Evolutionary conservation across 2,113 vertebrate genomes (phyloP).

Genomic region (Oreochromis aureus): DNA sequence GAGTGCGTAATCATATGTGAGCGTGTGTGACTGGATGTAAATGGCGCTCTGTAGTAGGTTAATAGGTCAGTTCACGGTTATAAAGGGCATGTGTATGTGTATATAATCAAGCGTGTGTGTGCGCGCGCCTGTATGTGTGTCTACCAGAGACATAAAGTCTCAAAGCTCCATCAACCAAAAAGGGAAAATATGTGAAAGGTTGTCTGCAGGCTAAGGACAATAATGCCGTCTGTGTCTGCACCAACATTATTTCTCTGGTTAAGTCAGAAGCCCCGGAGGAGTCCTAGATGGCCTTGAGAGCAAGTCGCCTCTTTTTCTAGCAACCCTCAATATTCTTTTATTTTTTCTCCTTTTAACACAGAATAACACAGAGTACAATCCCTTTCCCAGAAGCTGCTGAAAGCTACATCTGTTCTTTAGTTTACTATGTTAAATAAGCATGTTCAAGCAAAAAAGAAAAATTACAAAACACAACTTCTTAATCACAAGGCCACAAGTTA

Average conservation of each 20-base stretch:
- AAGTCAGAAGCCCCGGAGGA: slow-evolving; percentile 48
- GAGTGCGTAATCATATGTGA: slow-evolving; percentile 49
- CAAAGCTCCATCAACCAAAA: slow-evolving; percentile 53
- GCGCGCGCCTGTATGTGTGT: slow-evolving; percentile 10
- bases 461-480: not conserved
- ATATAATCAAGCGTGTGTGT: slow-evolving; percentile 31
- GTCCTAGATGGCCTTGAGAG: slow-evolving; percentile 35
- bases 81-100: slow-evolving; percentile 47
- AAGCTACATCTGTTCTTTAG: not conserved
- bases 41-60: slow-evolving; percentile 59
- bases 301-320: not conserved
- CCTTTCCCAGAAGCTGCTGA: not conserved
- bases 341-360: not conserved
- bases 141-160: slow-evolving; percentile 55
- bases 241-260: slow-evolving; percentile 52
- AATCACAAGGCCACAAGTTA: not conserved
- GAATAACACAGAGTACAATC: slow-evolving; percentile 1
- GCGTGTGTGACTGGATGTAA: slow-evolving; percentile 59
- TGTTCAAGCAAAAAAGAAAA: not conserved
- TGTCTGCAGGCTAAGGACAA: slow-evolving; percentile 58
- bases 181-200: slow-evolving; percentile 60
- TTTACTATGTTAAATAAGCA: not conserved
- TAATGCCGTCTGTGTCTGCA: slow-evolving; percentile 59
- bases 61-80: slow-evolving; percentile 68
- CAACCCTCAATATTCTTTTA: not conserved